These are phyloP conservation scores for Acanthurus lineatus DNA, from an alignment of 2,797 vertebrate genomes.

Conservation along the genomic window DNA sequence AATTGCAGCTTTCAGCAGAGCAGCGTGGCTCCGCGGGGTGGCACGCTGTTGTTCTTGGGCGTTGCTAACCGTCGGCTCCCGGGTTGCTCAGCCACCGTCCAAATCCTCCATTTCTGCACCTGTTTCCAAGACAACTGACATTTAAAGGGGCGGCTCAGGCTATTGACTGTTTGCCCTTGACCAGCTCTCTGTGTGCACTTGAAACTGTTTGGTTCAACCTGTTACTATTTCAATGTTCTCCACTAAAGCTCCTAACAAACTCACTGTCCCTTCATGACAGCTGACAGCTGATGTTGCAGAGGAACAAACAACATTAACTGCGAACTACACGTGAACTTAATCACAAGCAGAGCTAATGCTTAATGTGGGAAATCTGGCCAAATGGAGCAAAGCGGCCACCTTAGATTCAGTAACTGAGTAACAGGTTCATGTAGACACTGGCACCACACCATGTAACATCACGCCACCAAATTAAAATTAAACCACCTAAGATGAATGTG, in stretches of 20 bases:
- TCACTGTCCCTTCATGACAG: not conserved
- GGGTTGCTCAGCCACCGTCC: constrained; percentile 57
- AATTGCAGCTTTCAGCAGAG: constrained; percentile 62
- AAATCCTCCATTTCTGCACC: constrained; percentile 70
- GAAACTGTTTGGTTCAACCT: constrained; percentile 48
- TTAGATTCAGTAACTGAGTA: constrained; percentile 58
- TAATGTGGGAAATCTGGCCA: constrained; percentile 58
- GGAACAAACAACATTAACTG: not conserved
- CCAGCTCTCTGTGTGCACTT: constrained; percentile 51
- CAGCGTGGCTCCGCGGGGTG: constrained; percentile 55
- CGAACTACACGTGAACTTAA: constrained; percentile 17
- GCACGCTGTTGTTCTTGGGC: constrained; percentile 55
- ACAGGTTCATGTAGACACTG: constrained; percentile 61
- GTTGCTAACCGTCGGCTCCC: constrained; percentile 58
- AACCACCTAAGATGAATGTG: constrained; percentile 46
- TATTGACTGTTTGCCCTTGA: constrained; percentile 74
- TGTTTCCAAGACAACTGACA: constrained; percentile 81
- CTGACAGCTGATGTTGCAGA: not conserved
- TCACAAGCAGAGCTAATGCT: constrained; percentile 51
- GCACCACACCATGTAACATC: constrained; percentile 33
- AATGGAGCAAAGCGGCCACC: constrained; percentile 22
- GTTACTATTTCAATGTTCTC: constrained; percentile 33
- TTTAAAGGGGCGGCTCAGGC: constrained; percentile 72
- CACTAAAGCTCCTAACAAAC: constrained; percentile 15
- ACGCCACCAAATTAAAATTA: constrained; percentile 53